These are phyloP conservation scores for Drosophila neocordata DNA, from an alignment of 1,140 invertebrate species.

Conservation along the genomic window DNA sequence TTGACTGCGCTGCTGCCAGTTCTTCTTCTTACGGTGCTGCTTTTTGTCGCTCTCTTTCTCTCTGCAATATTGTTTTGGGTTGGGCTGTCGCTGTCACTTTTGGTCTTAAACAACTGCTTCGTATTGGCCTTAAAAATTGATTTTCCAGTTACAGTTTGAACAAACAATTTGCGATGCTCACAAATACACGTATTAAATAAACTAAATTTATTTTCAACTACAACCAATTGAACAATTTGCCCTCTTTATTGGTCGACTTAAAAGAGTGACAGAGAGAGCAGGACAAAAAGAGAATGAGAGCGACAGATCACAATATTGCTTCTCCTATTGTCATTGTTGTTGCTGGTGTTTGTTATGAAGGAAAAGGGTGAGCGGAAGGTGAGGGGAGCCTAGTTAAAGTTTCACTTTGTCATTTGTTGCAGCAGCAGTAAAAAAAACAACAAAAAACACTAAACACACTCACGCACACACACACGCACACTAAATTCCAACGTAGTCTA, in stretches of 20 bases:
- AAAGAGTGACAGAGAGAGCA: slow-evolving; percentile 5
- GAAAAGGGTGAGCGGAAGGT: not conserved
- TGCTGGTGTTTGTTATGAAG: slow-evolving; percentile 43
- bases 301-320: slow-evolving; percentile 70
- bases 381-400: slow-evolving; percentile 54
- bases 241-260: slow-evolving; percentile 27
- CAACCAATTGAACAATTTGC: slow-evolving; percentile 79
- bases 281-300: not conserved
- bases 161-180: slow-evolving; percentile 57
- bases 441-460: slow-evolving; percentile 38
- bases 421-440: slow-evolving; percentile 43
- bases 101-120: slow-evolving; percentile 67
- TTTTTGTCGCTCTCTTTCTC: slow-evolving; percentile 44
- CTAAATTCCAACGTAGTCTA: slow-evolving; percentile 74
- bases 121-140: slow-evolving; percentile 68
- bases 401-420: slow-evolving; percentile 77
- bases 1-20: slow-evolving; percentile 43
- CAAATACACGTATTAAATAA: slow-evolving; percentile 66
- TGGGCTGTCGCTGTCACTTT: slow-evolving; percentile 57
- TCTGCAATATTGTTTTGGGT: slow-evolving; percentile 73
- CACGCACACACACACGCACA: slow-evolving; percentile 37
- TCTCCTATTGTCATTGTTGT: slow-evolving; percentile 49
- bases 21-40: slow-evolving; percentile 27
- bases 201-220: slow-evolving; percentile 68
- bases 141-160: slow-evolving; percentile 65